Conservation (phyloP, 2,888 invertebrate species). For the Cotesia congregata region DNA sequence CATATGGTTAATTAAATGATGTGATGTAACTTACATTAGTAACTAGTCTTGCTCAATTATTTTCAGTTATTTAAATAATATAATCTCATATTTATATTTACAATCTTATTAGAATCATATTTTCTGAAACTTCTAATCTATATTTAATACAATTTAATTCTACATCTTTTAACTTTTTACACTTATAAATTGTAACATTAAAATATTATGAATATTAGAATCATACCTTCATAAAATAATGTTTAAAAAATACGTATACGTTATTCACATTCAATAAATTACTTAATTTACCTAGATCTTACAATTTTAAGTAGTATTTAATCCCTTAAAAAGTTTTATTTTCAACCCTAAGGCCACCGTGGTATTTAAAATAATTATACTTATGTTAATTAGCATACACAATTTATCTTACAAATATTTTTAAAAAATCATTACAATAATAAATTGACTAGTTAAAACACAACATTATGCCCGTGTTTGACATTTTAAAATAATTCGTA, state of each 20-base stretch:
- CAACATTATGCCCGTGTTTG: conserved; percentile 52
- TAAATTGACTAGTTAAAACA: conserved; percentile 67
- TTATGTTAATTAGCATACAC: background rate
- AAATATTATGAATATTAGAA: background rate
- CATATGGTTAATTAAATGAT: background rate
- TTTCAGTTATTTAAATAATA: background rate
- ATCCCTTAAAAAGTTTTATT: conserved; percentile 22
- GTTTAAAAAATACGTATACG: background rate
- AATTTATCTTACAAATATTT: background rate
- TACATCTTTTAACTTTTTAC: background rate
- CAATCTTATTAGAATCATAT: background rate
- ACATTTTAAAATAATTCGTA: conserved; percentile 36
- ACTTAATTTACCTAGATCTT: background rate
- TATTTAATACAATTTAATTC: background rate
- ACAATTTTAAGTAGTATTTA: conserved; percentile 22
- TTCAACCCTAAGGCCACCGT: background rate
- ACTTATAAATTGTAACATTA: background rate
- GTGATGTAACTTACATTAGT: background rate
- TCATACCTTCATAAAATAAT: background rate
- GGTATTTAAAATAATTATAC: background rate
- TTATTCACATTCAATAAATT: background rate
- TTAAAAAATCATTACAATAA: conserved; percentile 37
- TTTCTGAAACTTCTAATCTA: background rate
- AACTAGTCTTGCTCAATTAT: background rate
- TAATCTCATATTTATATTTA: background rate